Evolutionary conservation across 1,140 invertebrate species (phyloP).

Genomic region (Oscheius sp.): DNA sequence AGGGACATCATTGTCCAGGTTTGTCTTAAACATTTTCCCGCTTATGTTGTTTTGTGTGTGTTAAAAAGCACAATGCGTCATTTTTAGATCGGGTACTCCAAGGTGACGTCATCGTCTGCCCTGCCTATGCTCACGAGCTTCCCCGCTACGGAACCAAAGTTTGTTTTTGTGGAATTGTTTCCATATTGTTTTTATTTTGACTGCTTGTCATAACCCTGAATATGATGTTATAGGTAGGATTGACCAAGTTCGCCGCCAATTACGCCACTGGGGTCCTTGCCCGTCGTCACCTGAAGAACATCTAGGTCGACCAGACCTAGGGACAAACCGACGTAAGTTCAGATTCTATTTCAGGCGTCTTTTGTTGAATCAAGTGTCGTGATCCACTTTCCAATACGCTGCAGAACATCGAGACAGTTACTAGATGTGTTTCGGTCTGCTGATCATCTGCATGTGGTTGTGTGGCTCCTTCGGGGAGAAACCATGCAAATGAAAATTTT

Average conservation of each 20-base stretch:
- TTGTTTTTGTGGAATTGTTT: background rate
- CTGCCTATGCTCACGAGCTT: conserved; percentile 95
- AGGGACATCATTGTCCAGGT: conserved; percentile 94
- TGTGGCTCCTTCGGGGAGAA: no score
- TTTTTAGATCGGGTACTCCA: conserved; percentile 88
- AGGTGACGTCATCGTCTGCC: conserved; percentile 88
- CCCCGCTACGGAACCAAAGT: conserved; percentile 84
- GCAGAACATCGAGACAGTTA: no score
- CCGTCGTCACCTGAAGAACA: conserved; percentile 85
- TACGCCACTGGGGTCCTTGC: conserved; percentile 96
- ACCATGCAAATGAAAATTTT: no score
- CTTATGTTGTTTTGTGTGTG: background rate
- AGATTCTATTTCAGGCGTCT: background rate
- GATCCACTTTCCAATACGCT: no score
- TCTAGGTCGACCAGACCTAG: conserved; percentile 87
- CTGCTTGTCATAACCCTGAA: background rate
- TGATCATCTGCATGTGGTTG: no score
- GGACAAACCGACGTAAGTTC: conserved; percentile 72
- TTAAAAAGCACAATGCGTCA: no score
- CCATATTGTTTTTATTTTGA: no score
- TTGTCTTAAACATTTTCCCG: background rate
- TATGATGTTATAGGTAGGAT: conserved; percentile 72
- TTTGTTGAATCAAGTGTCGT: background rate
- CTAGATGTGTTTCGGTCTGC: background rate
- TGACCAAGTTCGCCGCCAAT: conserved; percentile 97